Base-by-base conservation (phyloP, 2,888 invertebrate genomes). In the Heliconius cydno region DNA sequence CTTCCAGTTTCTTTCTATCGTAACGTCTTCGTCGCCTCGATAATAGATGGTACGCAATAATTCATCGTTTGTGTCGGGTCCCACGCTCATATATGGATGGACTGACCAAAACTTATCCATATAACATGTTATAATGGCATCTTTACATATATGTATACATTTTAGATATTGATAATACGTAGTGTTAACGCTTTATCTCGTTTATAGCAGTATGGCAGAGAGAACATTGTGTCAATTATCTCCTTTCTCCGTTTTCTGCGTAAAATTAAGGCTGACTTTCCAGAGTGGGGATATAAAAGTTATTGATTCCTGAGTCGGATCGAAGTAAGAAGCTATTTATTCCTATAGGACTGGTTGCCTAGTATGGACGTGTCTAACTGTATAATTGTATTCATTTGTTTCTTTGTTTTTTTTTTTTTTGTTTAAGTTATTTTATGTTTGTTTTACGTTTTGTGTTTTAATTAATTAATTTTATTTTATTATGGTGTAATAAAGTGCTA, bases 11-110 rank as follows among this genome's bases (percentile, higher is more conserved):
- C 28, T 66, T 63, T 75, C 38, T 82, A 73, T 68, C 52, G 79
- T 77, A 63, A 60, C 80, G 79, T 80, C 82, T 84, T 83, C 89
- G 90, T 89, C 89, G 87, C 90, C 91, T 91, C 90, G 88, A 92
- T 94, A 94, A 94, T 93, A 92, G 93, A 94, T 93, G 94, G 90
- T 90, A 89, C 85, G 92, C 91, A 91, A 94, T 94, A 94, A 92
- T 90, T 94, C 94, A 94, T 93, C 92, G 92, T 92, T 93, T 93
- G 92, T 92, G 92, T 89, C 88, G 89, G 91, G 90, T 92, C 92
- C 89, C 91, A 91, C 92, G 92, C 91, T 90, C 88, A 84, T 85
- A 85, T 86, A 85, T 84, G 86, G 84, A 87, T 82, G 83, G 84
- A 84, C 84, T 84, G 83, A 83, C 81, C 81, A 77, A 74, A 30